phyloP scores from a whole-genome alignment of 2,888 invertebrate genomes.

The Pteria penguin region DNA sequence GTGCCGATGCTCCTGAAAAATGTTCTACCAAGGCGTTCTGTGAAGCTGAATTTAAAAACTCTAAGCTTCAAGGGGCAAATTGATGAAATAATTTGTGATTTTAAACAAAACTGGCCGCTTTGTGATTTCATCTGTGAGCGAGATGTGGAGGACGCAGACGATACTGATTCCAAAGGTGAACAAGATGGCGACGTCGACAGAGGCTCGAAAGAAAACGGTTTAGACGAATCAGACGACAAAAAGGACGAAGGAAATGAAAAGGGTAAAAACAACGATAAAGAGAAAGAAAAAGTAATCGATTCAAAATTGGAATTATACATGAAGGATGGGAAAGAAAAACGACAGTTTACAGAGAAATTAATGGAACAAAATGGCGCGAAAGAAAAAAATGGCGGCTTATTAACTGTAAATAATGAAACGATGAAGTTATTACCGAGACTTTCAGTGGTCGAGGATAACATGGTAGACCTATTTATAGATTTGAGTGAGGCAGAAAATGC shows the following conservation, averaged over 20 bases:
- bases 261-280: conserved; percentile 22
- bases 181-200: conserved; percentile 24
- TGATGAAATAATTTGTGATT: conserved; percentile 74
- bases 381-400: conserved; percentile 28
- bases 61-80: conserved; percentile 77
- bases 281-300: conserved; percentile 36
- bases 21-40: conserved; percentile 74
- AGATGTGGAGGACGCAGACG: conserved; percentile 60
- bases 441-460: conserved; percentile 54
- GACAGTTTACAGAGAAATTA: conserved; percentile 24
- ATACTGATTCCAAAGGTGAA: conserved; percentile 44
- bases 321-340: conserved; percentile 48
- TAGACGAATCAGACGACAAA: conserved; percentile 21
- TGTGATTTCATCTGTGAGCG: conserved; percentile 70
- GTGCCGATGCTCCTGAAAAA: conserved; percentile 76
- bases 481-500: conserved; percentile 56
- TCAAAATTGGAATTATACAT: conserved; percentile 43
- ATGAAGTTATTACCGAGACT: conserved; percentile 40
- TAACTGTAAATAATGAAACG: conserved; percentile 24
- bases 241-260: conserved; percentile 36
- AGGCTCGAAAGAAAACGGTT: conserved; percentile 20
- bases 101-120: conserved; percentile 76
- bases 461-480: conserved; percentile 68
- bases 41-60: conserved; percentile 76
- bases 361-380: conserved; percentile 32